Percentiles rank a stretch among this genome's conserved stretches.
Evolutionary conservation across 2,113 vertebrate species (phyloP).

Genomic region (Chlorocebus sabaeus): DNA sequence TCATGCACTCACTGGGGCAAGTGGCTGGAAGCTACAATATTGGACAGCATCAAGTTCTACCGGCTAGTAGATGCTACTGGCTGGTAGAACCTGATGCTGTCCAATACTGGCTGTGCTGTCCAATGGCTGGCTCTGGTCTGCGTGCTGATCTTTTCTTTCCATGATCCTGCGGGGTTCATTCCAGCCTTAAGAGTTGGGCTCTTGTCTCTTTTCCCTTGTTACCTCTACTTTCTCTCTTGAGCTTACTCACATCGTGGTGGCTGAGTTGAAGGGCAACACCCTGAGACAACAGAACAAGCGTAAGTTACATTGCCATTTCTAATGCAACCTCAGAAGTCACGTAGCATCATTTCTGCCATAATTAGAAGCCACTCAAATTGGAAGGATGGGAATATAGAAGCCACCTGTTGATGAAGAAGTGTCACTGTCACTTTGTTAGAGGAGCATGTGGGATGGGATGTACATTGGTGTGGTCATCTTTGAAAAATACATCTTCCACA

Average conservation of each 20-base stretch:
- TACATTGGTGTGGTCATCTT: background rate
- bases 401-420: background rate
- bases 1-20: background rate
- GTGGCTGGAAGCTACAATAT: background rate
- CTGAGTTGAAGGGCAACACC: background rate
- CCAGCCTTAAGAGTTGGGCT: background rate
- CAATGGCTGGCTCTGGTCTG: background rate
- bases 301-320: background rate
- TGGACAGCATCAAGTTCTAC: background rate
- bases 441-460: background rate
- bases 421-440: background rate
- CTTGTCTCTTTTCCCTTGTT: background rate
- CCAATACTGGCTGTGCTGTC: too few relatives aligned
- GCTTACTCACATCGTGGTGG: background rate
- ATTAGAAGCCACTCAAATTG: background rate
- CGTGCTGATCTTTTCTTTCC: background rate
- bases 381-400: background rate
- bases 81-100: too few relatives aligned
- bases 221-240: background rate
- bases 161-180: background rate
- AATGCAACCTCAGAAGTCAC: background rate
- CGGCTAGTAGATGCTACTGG: too few relatives aligned
- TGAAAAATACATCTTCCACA: background rate
- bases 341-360: background rate
- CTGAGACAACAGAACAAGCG: background rate